Percentiles rank a stretch among this genome's conserved stretches.
Conservation (phyloP, 1,140 invertebrate species). For the Heliconius eleuchia region DNA sequence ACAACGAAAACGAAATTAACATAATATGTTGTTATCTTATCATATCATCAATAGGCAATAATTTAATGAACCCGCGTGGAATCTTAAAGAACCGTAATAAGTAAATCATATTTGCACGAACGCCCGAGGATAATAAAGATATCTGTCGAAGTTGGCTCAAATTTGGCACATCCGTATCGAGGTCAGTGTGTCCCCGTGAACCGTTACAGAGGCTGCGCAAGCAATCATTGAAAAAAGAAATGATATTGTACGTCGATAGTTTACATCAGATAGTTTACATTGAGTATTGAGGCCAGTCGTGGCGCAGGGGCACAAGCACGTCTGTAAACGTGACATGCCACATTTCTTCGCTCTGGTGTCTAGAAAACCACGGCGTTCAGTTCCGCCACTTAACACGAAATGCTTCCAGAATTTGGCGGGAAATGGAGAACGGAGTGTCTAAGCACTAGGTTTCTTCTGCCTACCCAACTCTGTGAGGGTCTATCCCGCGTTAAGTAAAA, state of each 20-base stretch:
- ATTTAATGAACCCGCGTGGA: neutral
- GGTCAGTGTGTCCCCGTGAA: constrained; percentile 69
- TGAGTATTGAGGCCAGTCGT: too few relatives aligned
- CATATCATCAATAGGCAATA: neutral
- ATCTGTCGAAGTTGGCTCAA: constrained; percentile 46
- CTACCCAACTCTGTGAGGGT: too few relatives aligned
- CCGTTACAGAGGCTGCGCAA: constrained; percentile 54
- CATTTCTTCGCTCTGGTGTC: too few relatives aligned
- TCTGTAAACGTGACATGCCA: too few relatives aligned
- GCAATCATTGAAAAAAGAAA: neutral
- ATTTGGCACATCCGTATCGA: constrained; percentile 60
- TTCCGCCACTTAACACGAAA: too few relatives aligned
- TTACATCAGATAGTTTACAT: too few relatives aligned
- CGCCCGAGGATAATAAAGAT: constrained; percentile 38
- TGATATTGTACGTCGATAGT: neutral
- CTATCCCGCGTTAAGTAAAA: too few relatives aligned
- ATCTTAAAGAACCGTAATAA: constrained; percentile 24
- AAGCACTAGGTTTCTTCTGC: too few relatives aligned
- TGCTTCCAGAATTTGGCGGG: too few relatives aligned
- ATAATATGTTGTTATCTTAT: neutral
- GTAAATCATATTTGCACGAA: constrained; percentile 38
- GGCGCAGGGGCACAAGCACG: too few relatives aligned
- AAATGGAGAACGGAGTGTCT: too few relatives aligned
- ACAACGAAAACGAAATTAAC: neutral
- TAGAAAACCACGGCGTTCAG: too few relatives aligned